phyloP scores from a whole-genome alignment of 1,140 invertebrate genomes.

The Luehdorfia chinensis region DNA sequence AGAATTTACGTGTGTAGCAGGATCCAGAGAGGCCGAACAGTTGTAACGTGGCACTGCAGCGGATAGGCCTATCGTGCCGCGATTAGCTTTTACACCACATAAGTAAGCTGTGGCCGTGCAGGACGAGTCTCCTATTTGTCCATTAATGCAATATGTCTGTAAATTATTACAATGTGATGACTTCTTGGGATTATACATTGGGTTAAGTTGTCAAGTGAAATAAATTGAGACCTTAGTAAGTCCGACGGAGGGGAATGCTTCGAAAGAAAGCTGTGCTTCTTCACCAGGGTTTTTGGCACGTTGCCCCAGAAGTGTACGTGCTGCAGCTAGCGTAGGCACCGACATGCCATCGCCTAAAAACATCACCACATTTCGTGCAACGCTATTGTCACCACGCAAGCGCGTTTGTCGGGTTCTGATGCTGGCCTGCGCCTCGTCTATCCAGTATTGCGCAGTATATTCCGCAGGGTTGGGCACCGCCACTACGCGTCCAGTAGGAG shows the following conservation, averaged over 20 bases:
- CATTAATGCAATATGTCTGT: slow-evolving; percentile 88
- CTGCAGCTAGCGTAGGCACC: slow-evolving; percentile 82
- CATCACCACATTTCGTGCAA: slow-evolving; percentile 85
- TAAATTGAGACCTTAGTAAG: slow-evolving; percentile 81
- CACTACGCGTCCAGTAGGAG: not conserved
- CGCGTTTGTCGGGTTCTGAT: slow-evolving; percentile 20
- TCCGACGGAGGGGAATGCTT: slow-evolving; percentile 84
- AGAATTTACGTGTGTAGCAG: slow-evolving; percentile 78
- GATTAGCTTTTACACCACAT: slow-evolving; percentile 88
- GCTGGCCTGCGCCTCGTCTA: slow-evolving; percentile 27
- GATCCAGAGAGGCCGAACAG: slow-evolving; percentile 75
- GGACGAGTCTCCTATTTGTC: slow-evolving; percentile 87
- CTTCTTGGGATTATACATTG: no score
- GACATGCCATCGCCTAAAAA: slow-evolving; percentile 90
- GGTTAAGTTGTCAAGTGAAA: not conserved
- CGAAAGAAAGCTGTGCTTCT: slow-evolving; percentile 83
- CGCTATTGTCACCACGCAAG: slow-evolving; percentile 17
- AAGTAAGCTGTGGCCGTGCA: slow-evolving; percentile 89
- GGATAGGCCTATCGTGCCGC: slow-evolving; percentile 85
- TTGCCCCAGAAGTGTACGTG: slow-evolving; percentile 83
- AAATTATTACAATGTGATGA: slow-evolving; percentile 1
- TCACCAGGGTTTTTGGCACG: slow-evolving; percentile 77
- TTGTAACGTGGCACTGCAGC: slow-evolving; percentile 78
- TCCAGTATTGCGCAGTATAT: slow-evolving; percentile 31
- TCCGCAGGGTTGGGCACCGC: slow-evolving; percentile 17